phyloP scores from a whole-genome alignment of 2,797 vertebrate species.

The Siniperca scherzeri region DNA sequence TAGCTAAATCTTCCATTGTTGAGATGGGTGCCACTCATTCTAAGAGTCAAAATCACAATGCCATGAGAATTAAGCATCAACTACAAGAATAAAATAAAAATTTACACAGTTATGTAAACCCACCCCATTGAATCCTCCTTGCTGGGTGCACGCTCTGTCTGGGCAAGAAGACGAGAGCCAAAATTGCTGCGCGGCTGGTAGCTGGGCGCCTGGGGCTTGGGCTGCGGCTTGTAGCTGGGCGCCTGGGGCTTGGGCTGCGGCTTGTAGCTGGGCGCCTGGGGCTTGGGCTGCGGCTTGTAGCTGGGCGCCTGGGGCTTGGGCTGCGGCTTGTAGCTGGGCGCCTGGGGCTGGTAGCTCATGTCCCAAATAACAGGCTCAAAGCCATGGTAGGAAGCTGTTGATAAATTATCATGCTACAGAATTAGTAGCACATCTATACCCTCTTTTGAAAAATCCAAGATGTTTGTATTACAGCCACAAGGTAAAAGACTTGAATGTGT shows the following conservation, averaged over 20 bases:
- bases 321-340: too few species aligned
- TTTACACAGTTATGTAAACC: not conserved
- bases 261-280: not conserved
- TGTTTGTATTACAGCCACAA: too few species aligned
- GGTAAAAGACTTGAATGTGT: too few species aligned
- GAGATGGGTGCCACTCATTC: not conserved
- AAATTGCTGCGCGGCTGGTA: not conserved
- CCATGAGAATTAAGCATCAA: not conserved
- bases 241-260: too few species aligned
- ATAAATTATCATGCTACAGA: not conserved
- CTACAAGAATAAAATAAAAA: too few species aligned
- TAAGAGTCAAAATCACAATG: not conserved
- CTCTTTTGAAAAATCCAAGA: not conserved
- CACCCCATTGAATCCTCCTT: not conserved
- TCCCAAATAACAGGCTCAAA: not conserved
- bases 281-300: too few species aligned
- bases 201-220: too few species aligned
- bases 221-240: not conserved
- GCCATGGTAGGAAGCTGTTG: slow-evolving; percentile 11
- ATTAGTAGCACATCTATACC: not conserved
- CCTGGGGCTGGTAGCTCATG: not conserved
- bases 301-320: too few species aligned
- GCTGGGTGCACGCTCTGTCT: not conserved
- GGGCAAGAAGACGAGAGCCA: not conserved
- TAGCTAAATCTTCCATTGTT: not conserved